Conservation (phyloP, 2,888 invertebrate genomes). For the Dolichomitus sp. region DNA sequence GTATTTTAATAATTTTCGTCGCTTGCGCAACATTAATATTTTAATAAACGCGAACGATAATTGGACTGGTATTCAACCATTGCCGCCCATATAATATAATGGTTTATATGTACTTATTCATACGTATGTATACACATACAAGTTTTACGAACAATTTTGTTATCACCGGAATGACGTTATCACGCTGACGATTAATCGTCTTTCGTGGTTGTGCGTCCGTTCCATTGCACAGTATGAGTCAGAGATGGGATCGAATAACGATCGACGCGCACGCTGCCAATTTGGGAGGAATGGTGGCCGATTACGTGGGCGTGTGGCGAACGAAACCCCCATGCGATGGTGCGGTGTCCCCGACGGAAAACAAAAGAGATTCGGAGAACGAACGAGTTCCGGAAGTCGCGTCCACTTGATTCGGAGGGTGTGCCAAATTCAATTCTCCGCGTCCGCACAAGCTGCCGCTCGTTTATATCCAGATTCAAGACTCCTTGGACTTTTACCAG, state of each 20-base stretch:
- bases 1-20: slow-evolving; percentile 46
- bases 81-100: slow-evolving; percentile 9
- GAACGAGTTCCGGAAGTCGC: slow-evolving; percentile 64
- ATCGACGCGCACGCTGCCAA: slow-evolving; percentile 54
- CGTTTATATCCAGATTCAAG: slow-evolving; percentile 1
- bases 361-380: slow-evolving; percentile 62
- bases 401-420: slow-evolving; percentile 43
- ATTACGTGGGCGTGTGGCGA: slow-evolving; percentile 56
- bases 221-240: slow-evolving; percentile 3
- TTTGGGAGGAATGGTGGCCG: slow-evolving; percentile 60
- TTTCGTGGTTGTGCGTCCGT: slow-evolving; percentile 43
- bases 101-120: neutral
- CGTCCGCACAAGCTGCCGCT: slow-evolving; percentile 22
- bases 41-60: slow-evolving; percentile 37
- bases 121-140: slow-evolving; percentile 2
- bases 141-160: slow-evolving; percentile 58
- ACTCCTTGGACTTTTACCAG: neutral
- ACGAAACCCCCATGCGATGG: slow-evolving; percentile 30
- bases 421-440: slow-evolving; percentile 60
- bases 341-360: slow-evolving; percentile 29
- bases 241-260: slow-evolving; percentile 59
- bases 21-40: slow-evolving; percentile 8
- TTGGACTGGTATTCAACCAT: slow-evolving; percentile 30
- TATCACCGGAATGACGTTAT: slow-evolving; percentile 46
- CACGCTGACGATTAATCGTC: slow-evolving; percentile 59